Evolutionary conservation across 2,113 vertebrate genomes (phyloP).

Genomic region (Candoia aspera): DNA sequence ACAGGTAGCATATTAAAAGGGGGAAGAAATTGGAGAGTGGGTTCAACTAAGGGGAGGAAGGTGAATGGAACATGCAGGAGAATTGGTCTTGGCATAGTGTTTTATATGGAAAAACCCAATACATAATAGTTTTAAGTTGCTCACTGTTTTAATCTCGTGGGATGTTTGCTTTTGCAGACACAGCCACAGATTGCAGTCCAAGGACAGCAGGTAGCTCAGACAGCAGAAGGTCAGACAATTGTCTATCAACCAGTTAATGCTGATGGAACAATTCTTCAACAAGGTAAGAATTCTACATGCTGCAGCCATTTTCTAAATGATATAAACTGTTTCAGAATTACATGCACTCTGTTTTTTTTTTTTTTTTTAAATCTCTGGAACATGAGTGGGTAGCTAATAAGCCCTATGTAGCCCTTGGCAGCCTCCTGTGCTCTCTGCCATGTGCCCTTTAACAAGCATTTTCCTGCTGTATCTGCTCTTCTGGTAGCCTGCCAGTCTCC

Average conservation of each 20-base stretch:
- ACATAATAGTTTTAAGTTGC: not conserved
- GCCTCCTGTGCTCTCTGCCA: not conserved
- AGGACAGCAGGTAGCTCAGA: constrained; percentile 96
- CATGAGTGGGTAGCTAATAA: not conserved
- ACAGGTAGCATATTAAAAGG: constrained; percentile 81
- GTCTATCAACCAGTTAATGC: constrained; percentile 98
- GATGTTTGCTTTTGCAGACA: constrained; percentile 72
- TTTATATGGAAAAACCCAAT: not conserved
- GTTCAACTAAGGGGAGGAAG: not conserved
- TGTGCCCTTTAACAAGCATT: not conserved
- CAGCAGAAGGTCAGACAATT: constrained; percentile 97
- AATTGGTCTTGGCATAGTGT: not conserved
- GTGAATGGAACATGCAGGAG: not conserved
- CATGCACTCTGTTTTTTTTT: not conserved
- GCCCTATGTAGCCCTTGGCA: not conserved
- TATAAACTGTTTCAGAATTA: not conserved
- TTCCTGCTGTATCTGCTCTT: not conserved
- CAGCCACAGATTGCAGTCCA: constrained; percentile 96
- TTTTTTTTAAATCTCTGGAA: not conserved
- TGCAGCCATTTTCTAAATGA: not conserved
- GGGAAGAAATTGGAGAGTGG: constrained; percentile 55
- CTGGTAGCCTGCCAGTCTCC: not conserved
- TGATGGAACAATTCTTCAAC: constrained; percentile 95
- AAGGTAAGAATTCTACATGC: constrained; percentile 77
- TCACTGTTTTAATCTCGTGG: not conserved